These are phyloP conservation scores for Mastomys natalensis DNA, from an alignment of 2,113 vertebrate genomes.

Conservation along the genomic window DNA sequence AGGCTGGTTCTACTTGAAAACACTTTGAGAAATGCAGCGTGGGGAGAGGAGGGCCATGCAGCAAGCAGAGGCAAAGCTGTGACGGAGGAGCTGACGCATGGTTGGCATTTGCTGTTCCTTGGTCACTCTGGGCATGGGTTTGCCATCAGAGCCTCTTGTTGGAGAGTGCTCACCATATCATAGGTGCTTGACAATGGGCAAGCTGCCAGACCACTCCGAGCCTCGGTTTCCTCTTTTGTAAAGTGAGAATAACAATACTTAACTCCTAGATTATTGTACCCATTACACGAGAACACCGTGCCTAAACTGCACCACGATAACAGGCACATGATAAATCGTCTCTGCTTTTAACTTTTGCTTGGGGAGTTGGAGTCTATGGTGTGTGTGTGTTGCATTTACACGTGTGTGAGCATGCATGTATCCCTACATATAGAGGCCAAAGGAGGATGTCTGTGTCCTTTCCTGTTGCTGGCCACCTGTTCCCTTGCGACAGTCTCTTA, in stretches of 20 bases:
- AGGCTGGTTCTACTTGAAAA: conserved; percentile 25
- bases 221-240: background rate
- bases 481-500: background rate
- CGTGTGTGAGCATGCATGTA: background rate
- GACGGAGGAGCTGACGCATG: background rate
- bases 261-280: conserved; percentile 18
- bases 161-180: background rate
- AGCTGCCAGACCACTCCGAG: background rate
- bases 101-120: background rate
- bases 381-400: too few relatives aligned
- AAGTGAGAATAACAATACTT: conserved; percentile 10
- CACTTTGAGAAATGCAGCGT: conserved; percentile 7
- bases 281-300: background rate
- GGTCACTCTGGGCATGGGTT: background rate
- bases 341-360: background rate
- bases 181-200: background rate
- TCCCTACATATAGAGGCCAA: background rate
- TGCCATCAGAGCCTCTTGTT: conserved; percentile 30
- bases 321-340: background rate
- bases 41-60: background rate
- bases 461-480: too few relatives aligned
- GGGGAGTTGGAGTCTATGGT: background rate
- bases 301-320: background rate
- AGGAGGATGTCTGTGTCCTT: background rate
- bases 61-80: background rate